Evolutionary conservation across 2,797 vertebrate genomes (phyloP).

Genomic region (Menidia menidia): DNA sequence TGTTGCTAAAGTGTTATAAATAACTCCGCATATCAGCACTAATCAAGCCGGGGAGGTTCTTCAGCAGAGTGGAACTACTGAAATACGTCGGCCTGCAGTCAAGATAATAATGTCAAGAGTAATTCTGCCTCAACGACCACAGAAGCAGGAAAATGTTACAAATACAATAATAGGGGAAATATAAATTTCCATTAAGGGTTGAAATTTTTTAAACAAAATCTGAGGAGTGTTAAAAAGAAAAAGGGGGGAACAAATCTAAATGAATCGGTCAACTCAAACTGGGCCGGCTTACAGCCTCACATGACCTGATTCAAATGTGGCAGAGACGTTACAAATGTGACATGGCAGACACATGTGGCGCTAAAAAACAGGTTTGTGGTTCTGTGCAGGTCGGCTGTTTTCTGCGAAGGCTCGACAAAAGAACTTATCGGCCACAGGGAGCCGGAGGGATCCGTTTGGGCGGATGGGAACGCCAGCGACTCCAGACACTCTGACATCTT

Average conservation of each 20-base stretch:
- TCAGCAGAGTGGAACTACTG: neutral
- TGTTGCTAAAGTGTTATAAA: conserved; percentile 52
- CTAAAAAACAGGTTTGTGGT: conserved; percentile 18
- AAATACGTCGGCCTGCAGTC: neutral
- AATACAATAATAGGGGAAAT: neutral
- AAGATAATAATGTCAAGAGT: neutral
- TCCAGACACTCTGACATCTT: conserved; percentile 33
- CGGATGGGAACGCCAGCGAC: conserved; percentile 12
- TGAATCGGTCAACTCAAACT: neutral
- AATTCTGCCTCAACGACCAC: neutral
- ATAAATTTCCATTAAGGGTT: too few relatives aligned
- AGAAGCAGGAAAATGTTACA: neutral
- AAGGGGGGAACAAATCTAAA: neutral
- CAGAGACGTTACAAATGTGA: conserved; percentile 6
- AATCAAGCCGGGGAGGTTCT: neutral
- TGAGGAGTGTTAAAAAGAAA: too few relatives aligned
- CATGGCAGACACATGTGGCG: conserved; percentile 13
- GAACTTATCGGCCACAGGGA: conserved; percentile 2
- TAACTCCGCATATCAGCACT: conserved; percentile 26
- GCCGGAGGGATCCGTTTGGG: conserved; percentile 7
- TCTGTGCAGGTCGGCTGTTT: conserved; percentile 14
- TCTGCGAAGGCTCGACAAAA: conserved; percentile 4
- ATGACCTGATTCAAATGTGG: conserved; percentile 20
- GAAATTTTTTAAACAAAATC: neutral
- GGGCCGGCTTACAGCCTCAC: conserved; percentile 8